Evolutionary conservation across 2,797 vertebrate genomes (phyloP).

Genomic region (Leontocebus nigricollis): DNA sequence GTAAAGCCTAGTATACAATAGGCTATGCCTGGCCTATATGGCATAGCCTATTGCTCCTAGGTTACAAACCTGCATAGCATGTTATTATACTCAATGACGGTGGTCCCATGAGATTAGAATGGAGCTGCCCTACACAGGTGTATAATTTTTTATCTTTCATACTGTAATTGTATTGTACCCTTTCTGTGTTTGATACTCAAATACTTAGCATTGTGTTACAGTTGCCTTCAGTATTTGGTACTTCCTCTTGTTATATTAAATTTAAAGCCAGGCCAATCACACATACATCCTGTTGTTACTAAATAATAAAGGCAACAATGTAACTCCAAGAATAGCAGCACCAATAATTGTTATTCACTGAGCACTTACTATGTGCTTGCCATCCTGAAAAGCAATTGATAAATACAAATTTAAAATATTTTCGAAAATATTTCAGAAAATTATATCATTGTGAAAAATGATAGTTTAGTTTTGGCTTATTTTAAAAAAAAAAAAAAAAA

Average conservation of each 20-base stretch:
- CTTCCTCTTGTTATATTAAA: neutral
- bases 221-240: neutral
- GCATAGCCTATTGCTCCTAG: neutral
- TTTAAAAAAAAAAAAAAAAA: neutral
- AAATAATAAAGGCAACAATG: neutral
- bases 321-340: neutral
- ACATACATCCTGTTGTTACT: neutral
- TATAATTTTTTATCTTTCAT: neutral
- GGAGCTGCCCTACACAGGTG: neutral
- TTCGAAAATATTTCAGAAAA: conserved; percentile 50
- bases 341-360: neutral
- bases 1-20: neutral
- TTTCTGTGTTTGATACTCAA: neutral
- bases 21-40: neutral
- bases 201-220: neutral
- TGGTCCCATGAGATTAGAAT: neutral
- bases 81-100: neutral
- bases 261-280: neutral
- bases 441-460: neutral
- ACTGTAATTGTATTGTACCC: neutral
- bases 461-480: conserved; percentile 15
- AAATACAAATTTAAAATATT: conserved; percentile 18
- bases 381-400: neutral
- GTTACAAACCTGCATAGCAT: too few species aligned
- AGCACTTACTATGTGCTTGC: neutral